These are phyloP conservation scores for Aplysia californica DNA, from an alignment of 1,140 invertebrate genomes.

Conservation along the genomic window DNA sequence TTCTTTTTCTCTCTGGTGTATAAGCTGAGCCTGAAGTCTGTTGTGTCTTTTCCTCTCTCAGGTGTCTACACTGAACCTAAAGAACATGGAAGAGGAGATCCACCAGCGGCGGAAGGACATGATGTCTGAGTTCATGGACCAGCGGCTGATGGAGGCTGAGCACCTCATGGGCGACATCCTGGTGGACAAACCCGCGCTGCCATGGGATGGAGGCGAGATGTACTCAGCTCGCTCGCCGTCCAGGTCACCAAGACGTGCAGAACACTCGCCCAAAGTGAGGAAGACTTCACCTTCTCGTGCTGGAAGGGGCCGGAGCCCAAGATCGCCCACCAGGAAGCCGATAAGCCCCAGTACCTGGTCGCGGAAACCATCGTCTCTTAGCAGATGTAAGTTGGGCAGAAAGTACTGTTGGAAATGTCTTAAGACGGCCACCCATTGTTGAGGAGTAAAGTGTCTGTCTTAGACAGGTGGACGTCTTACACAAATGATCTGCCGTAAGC, in stretches of 20 bases:
- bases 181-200: slow-evolving; percentile 50
- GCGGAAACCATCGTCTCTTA: neutral
- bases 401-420: too few species aligned
- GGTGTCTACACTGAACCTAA: slow-evolving; percentile 12
- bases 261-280: too few species aligned
- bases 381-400: slow-evolving; percentile 9
- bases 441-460: too few species aligned
- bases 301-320: neutral
- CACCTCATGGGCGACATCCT: slow-evolving; percentile 53
- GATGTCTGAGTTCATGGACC: slow-evolving; percentile 40
- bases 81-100: slow-evolving; percentile 29
- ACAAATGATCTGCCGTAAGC: too few species aligned
- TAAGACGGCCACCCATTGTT: too few species aligned
- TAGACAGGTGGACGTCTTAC: too few species aligned
- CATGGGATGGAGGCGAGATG: slow-evolving; percentile 33
- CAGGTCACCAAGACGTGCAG: slow-evolving; percentile 8
- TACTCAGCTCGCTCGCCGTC: too few species aligned
- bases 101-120: slow-evolving; percentile 36
- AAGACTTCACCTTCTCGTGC: slow-evolving; percentile 9
- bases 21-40: too few species aligned
- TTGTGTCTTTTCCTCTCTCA: neutral
- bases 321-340: slow-evolving; percentile 9
- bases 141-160: slow-evolving; percentile 50
- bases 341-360: neutral
- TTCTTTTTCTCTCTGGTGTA: too few species aligned